Percentiles rank a stretch among this genome's conserved stretches.
Conservation (phyloP, 2,113 vertebrate species). For the Oryzias celebensis region DNA sequence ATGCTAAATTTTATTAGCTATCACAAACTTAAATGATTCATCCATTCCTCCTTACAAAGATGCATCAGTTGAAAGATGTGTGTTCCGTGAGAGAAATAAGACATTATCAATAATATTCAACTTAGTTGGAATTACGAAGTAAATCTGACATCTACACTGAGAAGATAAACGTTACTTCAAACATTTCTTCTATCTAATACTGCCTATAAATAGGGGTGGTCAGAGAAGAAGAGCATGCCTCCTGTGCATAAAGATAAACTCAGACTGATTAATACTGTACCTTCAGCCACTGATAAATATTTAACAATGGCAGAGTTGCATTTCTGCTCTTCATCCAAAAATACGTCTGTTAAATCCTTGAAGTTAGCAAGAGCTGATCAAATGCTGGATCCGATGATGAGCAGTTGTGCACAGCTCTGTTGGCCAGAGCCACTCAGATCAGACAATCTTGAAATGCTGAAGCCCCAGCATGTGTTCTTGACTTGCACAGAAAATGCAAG, state of each 20-base stretch:
- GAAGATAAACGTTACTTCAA: not conserved
- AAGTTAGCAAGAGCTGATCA: constrained; percentile 8
- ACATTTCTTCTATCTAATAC: constrained; percentile 13
- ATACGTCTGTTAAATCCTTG: constrained; percentile 41
- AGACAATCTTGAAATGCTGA: constrained; percentile 37
- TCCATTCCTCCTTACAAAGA: constrained; percentile 9
- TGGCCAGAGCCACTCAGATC: constrained; percentile 30
- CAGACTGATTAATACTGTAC: constrained; percentile 60
- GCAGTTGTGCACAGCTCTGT: constrained; percentile 31
- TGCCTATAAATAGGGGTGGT: constrained; percentile 2
- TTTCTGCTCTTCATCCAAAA: constrained; percentile 45
- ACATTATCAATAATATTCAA: not conserved
- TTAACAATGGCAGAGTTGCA: constrained; percentile 46
- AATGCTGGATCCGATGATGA: constrained; percentile 19
- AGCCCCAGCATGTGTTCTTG: constrained; percentile 48
- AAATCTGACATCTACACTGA: not conserved
- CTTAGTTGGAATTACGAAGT: not conserved
- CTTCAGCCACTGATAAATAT: constrained; percentile 59
- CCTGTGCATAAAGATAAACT: constrained; percentile 17
- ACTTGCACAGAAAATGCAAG: constrained; percentile 51
- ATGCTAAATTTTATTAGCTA: not conserved
- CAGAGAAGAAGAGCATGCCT: constrained; percentile 16
- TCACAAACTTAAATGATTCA: constrained; percentile 2
- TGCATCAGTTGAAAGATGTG: not conserved
- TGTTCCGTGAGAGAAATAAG: not conserved